Base-by-base conservation (phyloP, 1,140 invertebrate species). In the Tetraneura akinire region DNA sequence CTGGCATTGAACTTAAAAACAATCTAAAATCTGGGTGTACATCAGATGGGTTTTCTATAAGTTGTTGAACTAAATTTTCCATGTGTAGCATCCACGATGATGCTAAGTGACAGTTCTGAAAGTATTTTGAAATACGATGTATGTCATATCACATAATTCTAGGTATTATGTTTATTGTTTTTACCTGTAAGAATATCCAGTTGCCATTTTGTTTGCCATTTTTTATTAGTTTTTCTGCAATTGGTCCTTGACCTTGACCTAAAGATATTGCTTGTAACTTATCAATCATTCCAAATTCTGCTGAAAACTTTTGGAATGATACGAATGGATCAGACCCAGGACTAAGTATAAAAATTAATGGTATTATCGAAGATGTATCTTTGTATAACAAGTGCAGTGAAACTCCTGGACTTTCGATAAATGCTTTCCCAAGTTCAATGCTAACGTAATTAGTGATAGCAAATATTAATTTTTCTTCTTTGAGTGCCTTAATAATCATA, bases 61-160 rank as follows among this genome's bases (percentile, higher is more conserved):
- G 87, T 62, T 90, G 87, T 81, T 91, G 87, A 1, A 94, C 89
- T 14, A 93, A 88, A 57, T 87, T 85, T 84, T 94, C 93, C 84
- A 95, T 87, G 0, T 86, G 85, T 3, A 91, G 86, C 94, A 98
- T 95, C 94, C 95, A 97, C 0, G 94, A 95, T 5, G 93, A 91
- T 10, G 94, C 95, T 82, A 98, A 87, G 84, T 97, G 95, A 84
- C 95, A 97, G 85, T 97, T 97, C 89, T 95, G 87, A 74, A 88
- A 86, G 29, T 51, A 29, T 13, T 71, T 71, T 29, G 0, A 71
- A 29, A 49, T 5, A 26, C 10, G 0, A 68, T 1, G 26, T 32
- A n/a, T 14, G 13, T 62, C 16, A 26, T 60, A 26, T 29, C 11
- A 26, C 26, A 60, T 60, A 8, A 21, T 21, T 64, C 5, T 57